These are phyloP conservation scores for Leptura quadrifasciata DNA, from an alignment of 2,888 invertebrate genomes.

Conservation along the genomic window DNA sequence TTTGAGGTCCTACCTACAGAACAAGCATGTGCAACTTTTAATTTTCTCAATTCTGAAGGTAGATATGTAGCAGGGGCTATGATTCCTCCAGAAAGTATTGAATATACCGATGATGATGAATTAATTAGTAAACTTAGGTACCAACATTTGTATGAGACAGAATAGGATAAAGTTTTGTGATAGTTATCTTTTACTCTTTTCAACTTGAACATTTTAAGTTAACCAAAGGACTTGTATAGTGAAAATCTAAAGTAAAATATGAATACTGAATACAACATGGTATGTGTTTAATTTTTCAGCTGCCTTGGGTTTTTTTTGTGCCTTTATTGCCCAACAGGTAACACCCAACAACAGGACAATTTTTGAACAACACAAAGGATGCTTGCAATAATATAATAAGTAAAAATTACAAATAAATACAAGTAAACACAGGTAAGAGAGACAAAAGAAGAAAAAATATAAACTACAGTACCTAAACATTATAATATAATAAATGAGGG, in stretches of 20 bases:
- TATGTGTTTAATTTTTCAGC: no score
- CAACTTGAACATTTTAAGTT: background rate
- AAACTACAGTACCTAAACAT: no score
- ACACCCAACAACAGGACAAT: no score
- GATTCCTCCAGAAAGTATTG: constrained; percentile 79
- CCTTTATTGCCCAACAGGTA: no score
- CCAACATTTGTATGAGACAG: constrained; percentile 76
- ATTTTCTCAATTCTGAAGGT: constrained; percentile 91
- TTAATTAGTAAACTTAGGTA: constrained; percentile 76
- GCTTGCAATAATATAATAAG: no score
- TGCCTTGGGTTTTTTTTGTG: no score
- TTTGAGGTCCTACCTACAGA: constrained; percentile 89
- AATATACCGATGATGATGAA: constrained; percentile 78
- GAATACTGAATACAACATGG: no score
- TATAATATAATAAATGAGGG: no score
- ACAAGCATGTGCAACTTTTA: constrained; percentile 92
- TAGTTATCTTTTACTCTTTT: background rate
- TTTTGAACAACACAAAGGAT: no score
- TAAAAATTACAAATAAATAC: no score
- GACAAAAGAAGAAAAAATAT: no score
- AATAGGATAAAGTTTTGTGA: constrained; percentile 47
- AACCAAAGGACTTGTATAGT: background rate
- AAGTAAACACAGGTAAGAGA: no score
- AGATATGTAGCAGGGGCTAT: constrained; percentile 82
- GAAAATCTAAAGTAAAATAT: background rate